Evolutionary conservation across 2,888 invertebrate species (phyloP).

Genomic region (Cerastis leucographa): DNA sequence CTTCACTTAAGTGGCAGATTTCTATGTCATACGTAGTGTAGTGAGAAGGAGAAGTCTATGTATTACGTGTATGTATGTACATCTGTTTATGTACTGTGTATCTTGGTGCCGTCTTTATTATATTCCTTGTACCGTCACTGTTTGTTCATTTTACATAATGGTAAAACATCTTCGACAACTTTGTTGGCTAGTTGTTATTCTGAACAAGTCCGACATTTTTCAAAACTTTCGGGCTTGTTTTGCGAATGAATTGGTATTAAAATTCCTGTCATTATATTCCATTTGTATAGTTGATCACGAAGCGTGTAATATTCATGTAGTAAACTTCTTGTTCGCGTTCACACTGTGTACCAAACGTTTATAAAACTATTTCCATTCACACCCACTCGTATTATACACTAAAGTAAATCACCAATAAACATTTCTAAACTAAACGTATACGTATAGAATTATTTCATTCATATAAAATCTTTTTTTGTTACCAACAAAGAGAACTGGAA

Average conservation of each 20-base stretch:
- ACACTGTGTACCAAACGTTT: slow-evolving; percentile 46
- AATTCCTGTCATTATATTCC: slow-evolving; percentile 49
- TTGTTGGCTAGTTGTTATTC: slow-evolving; percentile 45
- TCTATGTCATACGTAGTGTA: slow-evolving; percentile 5
- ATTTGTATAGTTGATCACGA: slow-evolving; percentile 45
- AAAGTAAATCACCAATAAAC: slow-evolving; percentile 43
- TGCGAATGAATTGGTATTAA: slow-evolving; percentile 36
- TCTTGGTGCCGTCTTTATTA: slow-evolving; percentile 24
- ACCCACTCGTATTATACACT: slow-evolving; percentile 33
- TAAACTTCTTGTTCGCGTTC: slow-evolving; percentile 36
- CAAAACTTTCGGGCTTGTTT: slow-evolving; percentile 33
- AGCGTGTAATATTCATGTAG: slow-evolving; percentile 56
- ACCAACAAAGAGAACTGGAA: slow-evolving; percentile 63
- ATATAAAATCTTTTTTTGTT: slow-evolving; percentile 45
- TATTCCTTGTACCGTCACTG: slow-evolving; percentile 10
- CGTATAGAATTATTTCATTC: slow-evolving; percentile 57
- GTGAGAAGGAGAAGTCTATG: not conserved
- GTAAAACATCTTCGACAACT: slow-evolving; percentile 22
- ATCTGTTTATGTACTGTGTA: not conserved
- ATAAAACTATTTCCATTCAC: slow-evolving; percentile 55
- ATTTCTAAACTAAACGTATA: slow-evolving; percentile 26
- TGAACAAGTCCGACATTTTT: slow-evolving; percentile 25
- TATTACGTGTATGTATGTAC: not conserved
- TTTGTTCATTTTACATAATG: slow-evolving; percentile 32
- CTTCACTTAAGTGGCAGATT: slow-evolving; percentile 21